Base-by-base conservation (phyloP, 2,888 invertebrate species). In the Euclidia mi region DNA sequence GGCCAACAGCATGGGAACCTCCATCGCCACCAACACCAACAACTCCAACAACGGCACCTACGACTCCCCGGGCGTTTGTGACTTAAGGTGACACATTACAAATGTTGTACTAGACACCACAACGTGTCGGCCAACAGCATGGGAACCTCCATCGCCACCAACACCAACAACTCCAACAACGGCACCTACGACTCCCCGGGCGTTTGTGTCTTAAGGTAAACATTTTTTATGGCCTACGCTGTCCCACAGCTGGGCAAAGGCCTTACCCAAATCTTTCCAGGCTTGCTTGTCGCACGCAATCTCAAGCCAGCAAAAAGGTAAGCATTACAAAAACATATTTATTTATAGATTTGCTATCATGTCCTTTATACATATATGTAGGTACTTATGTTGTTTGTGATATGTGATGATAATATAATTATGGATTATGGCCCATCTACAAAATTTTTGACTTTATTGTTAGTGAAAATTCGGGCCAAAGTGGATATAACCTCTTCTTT, bases 91-190 rank as follows among this genome's bases (percentile, higher is more conserved):
- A 34, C n/a, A n/a, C n/a, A n/a, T n/a, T n/a, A n/a, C n/a, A n/a
- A n/a, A n/a, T n/a, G n/a, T 28, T 32, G 17, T 3, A 14, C 32
- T 73, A 95, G 95, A 76, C 97, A 97, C 87, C 96, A 96, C 82
- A 95, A 95, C 81, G 78, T 94, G 81, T 94, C 94, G 0, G 95
- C 95, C 15, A 95, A 92, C 82, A 95, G 95, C 75, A 91, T 95
- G 93, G 91, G 56, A 91, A 93, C 37, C 89, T 95, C 73, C 91
- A 91, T 94, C 47, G 93, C 94, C 38, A 89, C 90, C 64, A 90
- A 90, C 79, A 87, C 92, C 17, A 90, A 89, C 78, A 88, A 87
- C 71, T 87, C 91, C 12, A 90, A 86, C 56, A 88, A 85, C 63
- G 87, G 87, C 67, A 90, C 87, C 77, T 94, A 79, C 64, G 94